These are phyloP conservation scores for Caerostris extrusa DNA, from an alignment of 1,140 invertebrate species.

Conservation along the genomic window DNA sequence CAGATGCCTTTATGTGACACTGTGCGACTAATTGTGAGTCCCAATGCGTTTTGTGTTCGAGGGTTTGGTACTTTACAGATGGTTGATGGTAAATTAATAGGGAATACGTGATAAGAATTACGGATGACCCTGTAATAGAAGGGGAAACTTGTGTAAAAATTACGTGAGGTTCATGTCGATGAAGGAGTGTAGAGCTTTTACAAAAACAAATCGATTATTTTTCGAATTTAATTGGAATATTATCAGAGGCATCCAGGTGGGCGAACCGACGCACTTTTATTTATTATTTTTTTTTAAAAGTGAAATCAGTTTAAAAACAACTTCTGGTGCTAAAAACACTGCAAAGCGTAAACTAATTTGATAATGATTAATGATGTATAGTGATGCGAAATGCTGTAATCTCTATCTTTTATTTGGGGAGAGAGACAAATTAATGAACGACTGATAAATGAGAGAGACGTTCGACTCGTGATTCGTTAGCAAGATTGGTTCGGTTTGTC, in stretches of 20 bases:
- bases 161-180: slow-evolving; percentile 24
- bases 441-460: too few species aligned
- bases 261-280: not conserved
- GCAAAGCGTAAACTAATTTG: too few species aligned
- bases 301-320: not conserved
- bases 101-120: slow-evolving; percentile 28
- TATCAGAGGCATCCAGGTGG: not conserved
- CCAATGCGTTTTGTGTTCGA: slow-evolving; percentile 58
- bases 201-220: slow-evolving; percentile 50
- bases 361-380: too few species aligned
- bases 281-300: not conserved
- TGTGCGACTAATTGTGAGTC: slow-evolving; percentile 49
- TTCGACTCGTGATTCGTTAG: too few species aligned
- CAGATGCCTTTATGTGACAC: slow-evolving; percentile 47
- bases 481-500: too few species aligned
- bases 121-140: not conserved
- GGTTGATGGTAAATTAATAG: slow-evolving; percentile 57
- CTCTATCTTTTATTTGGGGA: too few species aligned
- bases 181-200: not conserved
- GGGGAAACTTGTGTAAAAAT: not conserved
- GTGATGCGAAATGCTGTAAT: too few species aligned
- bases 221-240: slow-evolving; percentile 25
- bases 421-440: too few species aligned
- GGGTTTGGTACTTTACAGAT: not conserved
- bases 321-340: not conserved